Evolutionary conservation across 2,797 vertebrate genomes (phyloP), one percentile per base, ranked within the genome.

Genomic region (Pogoniulus pusillus): DNA sequence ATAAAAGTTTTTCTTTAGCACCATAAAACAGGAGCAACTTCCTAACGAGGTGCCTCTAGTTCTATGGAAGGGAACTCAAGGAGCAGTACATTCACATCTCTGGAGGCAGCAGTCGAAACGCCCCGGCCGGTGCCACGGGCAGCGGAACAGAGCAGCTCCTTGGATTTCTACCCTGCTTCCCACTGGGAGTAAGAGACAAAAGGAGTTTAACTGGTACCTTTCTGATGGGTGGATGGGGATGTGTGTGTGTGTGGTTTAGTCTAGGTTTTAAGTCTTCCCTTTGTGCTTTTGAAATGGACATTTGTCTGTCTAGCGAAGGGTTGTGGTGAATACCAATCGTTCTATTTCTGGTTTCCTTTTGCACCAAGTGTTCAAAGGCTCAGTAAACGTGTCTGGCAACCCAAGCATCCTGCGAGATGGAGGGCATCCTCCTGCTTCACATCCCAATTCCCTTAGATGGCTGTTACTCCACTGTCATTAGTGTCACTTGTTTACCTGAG

Each of bases 51-150:
- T 98, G 99, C 98, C 96, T 97, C 97, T 95, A 94, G 92, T 97
- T 97, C 97, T 97, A 96, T 96, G 96, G 96, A 96, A 97, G 97
- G 95, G 96, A 93, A 98, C 98, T 97, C 97, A 96, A 97, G 98
- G 98, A 98, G 97, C 98, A 98, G 97, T 99, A 99, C 99, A 99
- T 99, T 99, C 99, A 99, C 98, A 98, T 98, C 98, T 98, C 98
- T 98, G 98, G 98, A 99, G 98, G 98, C 98, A 99, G 98, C 98
- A 98, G 98, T 98, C 96, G 97, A 81, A 39, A 81, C 17, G 75
- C 98, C 97, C 96, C 97, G 92, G 96, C 97, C 96, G 96, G 98
- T 96, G 96, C 92, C 91, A 92, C 78, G 93, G 94, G 94, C 93
- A 82, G 96, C 97, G 91, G 93, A 95, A 93, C 95, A 96, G 95